Base-by-base conservation (phyloP, 1,140 invertebrate species). In the Bombus vancouverensis region DNA sequence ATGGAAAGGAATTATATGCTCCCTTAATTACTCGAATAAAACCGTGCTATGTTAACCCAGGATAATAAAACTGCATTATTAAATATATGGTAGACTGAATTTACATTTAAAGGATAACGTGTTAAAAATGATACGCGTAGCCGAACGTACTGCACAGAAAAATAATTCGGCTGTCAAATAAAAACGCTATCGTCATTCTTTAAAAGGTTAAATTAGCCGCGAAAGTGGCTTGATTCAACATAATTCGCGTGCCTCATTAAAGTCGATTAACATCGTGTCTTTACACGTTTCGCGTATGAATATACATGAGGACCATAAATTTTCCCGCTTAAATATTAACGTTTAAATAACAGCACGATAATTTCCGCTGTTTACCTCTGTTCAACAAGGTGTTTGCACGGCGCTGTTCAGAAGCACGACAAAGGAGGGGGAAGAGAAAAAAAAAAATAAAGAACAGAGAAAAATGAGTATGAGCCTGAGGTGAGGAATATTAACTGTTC, bases 221-320 rank as follows among this genome's bases (percentile, higher is more conserved):
- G 5, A 53, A 12, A 25, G 47, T 76, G 13, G 28, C n/a, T 25
- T 22, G 34, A 68, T n/a, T 70, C 65, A 28, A 68, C 34, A 39
- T 42, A 39, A 70, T 70, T 47, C 77, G 42, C 42, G 77, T 47
- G 77, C 18, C 77, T 68, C 77, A 68, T 79, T 70, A 70, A 80
- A 47, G 44, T 70, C 66, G 65, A 70, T 80, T 70, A 70, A 80
- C 78, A 66, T 68, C 62, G 65, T 70, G 44, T 80, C 78, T 80
- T 80, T 47, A 44, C 66, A 47, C 78, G 77, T 47, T 34, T 47
- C 77, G 32, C n/a, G 62, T 68, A 79, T 79, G 77, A 66, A 79
- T 79, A 79, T 70, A 70, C 39, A 53, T n/a, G 76, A 57, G 66
- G 57, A 34, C 82, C 57, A 89, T 88, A 89, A 87, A 85, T 70